Percentiles rank a stretch among this genome's conserved stretches.
phyloP scores from a whole-genome alignment of 1,140 invertebrate genomes.

The Octopus sinensis region DNA sequence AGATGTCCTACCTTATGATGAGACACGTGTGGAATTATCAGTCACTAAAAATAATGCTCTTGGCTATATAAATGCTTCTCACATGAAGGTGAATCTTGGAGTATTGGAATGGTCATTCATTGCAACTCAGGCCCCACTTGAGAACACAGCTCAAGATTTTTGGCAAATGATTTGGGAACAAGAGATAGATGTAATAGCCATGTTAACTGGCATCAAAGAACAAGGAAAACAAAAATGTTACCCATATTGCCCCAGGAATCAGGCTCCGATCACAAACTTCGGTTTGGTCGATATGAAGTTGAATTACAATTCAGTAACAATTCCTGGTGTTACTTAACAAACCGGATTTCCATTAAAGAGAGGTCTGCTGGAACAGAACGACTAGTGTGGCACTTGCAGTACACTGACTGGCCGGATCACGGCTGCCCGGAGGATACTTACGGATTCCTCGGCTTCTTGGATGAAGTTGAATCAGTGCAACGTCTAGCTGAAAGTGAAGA shows the following conservation, averaged over 20 bases:
- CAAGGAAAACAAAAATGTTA: constrained; percentile 73
- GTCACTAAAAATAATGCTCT: constrained; percentile 75
- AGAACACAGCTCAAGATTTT: constrained; percentile 85
- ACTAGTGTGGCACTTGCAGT: constrained; percentile 78
- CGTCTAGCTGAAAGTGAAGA: constrained; percentile 64
- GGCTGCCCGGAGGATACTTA: constrained; percentile 67
- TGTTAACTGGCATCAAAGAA: constrained; percentile 86
- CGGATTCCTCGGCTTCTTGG: constrained; percentile 73
- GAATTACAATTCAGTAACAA: constrained; percentile 55
- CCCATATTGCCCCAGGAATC: constrained; percentile 82
- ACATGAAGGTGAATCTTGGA: constrained; percentile 69
- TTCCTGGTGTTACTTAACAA: constrained; percentile 58
- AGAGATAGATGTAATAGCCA: constrained; percentile 83
- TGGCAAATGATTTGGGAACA: constrained; percentile 89
- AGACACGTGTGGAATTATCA: constrained; percentile 73
- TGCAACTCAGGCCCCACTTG: constrained; percentile 90
- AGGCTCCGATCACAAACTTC: constrained; percentile 53
- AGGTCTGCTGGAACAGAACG: constrained; percentile 54
- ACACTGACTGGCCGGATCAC: constrained; percentile 73
- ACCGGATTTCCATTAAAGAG: constrained; percentile 51
- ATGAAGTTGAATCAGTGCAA: constrained; percentile 79
- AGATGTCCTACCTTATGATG: constrained; percentile 83
- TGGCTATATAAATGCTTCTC: constrained; percentile 88
- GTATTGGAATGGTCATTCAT: constrained; percentile 66
- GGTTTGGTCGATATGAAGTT: constrained; percentile 69